Evolutionary conservation across 1,140 invertebrate species (phyloP), one percentile per base, ranked within the genome.

Genomic region (Muscidifurax raptorellus): DNA sequence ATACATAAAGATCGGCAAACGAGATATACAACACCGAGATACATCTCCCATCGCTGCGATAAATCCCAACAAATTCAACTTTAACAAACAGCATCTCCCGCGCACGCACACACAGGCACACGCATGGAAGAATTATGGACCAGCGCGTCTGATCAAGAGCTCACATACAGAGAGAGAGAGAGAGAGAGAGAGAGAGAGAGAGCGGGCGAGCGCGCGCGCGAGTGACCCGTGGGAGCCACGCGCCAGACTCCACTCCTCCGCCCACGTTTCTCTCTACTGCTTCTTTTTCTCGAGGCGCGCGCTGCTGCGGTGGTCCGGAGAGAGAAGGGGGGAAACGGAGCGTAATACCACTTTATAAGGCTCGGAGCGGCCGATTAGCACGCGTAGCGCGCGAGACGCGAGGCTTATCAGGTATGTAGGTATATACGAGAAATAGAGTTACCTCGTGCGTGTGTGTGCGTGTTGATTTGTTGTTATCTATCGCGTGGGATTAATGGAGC

Each of bases 141-240:
- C 32, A 40, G 10, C 15, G 36, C 66, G 64, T 71, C 66, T 80
- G 25, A 22, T 66, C 78, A 71, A 80, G 32, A 71, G 22, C 9
- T 47, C 32, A 25, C 27, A 15, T 0, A 27, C 6, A 76, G 9
- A 3, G 6, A 59, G 28, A 59, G 66, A 81, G 71, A 82, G 22
- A 84, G 86, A 80, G 59, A 81, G 71, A 85, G 86, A 83, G 76
- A 22, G 4, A 52, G n/a, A n/a, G n/a, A n/a, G n/a, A n/a, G n/a
- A n/a, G n/a, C n/a, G n/a, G n/a, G n/a, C n/a, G n/a, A 9, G 13
- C 28, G 64, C 67, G 78, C 82, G 80, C 82, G 86, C 81, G 87
- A 87, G 84, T 83, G 88, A 91, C 90, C 90, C 90, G 91, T 91
- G 90, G 90, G 90, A 90, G 90, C 90, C 91, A 90, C 91, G 91